Base-by-base conservation (phyloP, 2,888 invertebrate genomes). In the Cepaea hortensis region DNA sequence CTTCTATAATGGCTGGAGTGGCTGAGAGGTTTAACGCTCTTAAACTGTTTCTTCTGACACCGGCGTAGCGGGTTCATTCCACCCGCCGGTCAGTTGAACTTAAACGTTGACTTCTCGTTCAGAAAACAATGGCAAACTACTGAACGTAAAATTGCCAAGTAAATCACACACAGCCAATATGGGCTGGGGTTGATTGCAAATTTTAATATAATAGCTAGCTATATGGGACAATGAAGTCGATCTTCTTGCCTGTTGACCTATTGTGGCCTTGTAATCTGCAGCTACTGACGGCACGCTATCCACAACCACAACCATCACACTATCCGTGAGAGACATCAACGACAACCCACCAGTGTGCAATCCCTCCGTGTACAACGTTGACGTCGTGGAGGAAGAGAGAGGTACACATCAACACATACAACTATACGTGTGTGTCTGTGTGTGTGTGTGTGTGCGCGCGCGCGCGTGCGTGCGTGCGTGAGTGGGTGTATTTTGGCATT, bases 271-370 rank as follows among this genome's bases (percentile, higher is more conserved):
- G 35, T 35, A 20, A n/a, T 7, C 35, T 55, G 46, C 46, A 79
- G 81, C 70, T 3, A 81, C 35, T 46, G 50, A 72, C 68, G 85
- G 87, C 5, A 80, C 88, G 13, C 68, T 82, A 23, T 76, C 85
- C 7, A 77, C 87, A 55, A 55, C 82, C 5, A 70, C 84, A 55
- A 85, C 85, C 20, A 62, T 87, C 9, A 62, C 81, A 5, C 65
- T 88, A 48, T 83, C 75, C 13, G 79, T 85, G 20, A 79, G 61
- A 46, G 84, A 87, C 75, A 81, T 85, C 18, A 85, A 81, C 55
- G 88, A 87, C 62, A 87, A 87, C 75, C 6, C 85, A 0, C 85
- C 81, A 11, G 70, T 46, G 48, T 87, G 87, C 23, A 84, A 23
- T 4, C 79, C 72, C 1, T 18, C 46, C 20, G 61, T 61, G 0